Evolutionary conservation across 2,888 invertebrate genomes (phyloP).

Genomic region (Latheticus oryzae): DNA sequence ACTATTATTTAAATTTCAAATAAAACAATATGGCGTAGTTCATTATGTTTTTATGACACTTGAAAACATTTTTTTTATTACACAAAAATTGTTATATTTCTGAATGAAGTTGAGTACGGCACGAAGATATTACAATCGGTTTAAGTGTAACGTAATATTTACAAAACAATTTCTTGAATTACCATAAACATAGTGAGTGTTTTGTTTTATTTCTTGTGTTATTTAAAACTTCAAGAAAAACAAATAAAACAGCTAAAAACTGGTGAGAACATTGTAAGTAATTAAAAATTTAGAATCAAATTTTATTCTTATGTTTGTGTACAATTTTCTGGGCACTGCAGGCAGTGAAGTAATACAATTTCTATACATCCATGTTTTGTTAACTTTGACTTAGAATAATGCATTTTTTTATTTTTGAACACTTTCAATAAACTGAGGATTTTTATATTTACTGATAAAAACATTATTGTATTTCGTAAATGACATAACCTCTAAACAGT

Average conservation of each 20-base stretch:
- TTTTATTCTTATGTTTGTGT: conserved; percentile 3
- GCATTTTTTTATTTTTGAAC: no score
- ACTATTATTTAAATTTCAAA: conserved; percentile 40
- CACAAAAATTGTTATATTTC: conserved; percentile 26
- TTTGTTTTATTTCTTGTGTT: conserved; percentile 28
- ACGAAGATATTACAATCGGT: conserved; percentile 18
- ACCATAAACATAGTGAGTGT: conserved; percentile 16
- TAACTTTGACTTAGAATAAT: no score
- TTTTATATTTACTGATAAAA: no score
- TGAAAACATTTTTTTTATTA: conserved; percentile 36
- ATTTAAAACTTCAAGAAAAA: conserved; percentile 34
- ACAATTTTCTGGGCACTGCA: no score
- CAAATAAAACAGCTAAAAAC: conserved; percentile 10
- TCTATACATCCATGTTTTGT: no score
- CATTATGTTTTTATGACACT: conserved; percentile 42
- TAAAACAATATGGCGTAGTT: conserved; percentile 51
- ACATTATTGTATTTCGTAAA: no score
- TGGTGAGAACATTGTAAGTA: conserved; percentile 28
- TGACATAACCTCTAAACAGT: conserved; percentile 46
- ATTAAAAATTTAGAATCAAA: conserved; percentile 13
- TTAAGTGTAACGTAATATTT: conserved; percentile 30
- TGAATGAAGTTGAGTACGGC: conserved; percentile 32
- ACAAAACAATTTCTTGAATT: conserved; percentile 27
- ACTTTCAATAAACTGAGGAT: no score
- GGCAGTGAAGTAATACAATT: no score